A percentile compares a stretch with the other conserved stretches of the same genome.
Evolutionary conservation across 2,113 vertebrate genomes (phyloP).

Genomic region (Hystrix brachyura): DNA sequence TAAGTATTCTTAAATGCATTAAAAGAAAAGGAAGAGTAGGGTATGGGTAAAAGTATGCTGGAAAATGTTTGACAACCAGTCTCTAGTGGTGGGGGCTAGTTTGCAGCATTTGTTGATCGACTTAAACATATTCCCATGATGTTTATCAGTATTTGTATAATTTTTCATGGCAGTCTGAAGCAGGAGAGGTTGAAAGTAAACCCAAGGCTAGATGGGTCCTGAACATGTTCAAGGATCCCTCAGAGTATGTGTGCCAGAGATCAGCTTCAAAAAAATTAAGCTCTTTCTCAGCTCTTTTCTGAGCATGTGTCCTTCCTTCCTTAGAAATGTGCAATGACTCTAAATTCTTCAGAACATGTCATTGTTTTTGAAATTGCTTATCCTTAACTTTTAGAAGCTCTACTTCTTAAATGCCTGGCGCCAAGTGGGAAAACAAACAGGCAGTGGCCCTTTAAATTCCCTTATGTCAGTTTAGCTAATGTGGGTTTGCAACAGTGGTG

Average conservation of each 20-base stretch:
- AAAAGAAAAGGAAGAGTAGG: not conserved
- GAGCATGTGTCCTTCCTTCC: not conserved
- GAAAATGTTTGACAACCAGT: not conserved
- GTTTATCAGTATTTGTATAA: not conserved
- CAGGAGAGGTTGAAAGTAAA: not conserved
- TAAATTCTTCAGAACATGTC: not conserved
- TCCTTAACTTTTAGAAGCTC: not conserved
- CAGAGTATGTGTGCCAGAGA: not conserved
- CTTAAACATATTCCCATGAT: not conserved
- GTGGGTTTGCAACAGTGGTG: accelerated
- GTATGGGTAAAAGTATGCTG: too few species aligned
- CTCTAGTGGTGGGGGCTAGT: not conserved
- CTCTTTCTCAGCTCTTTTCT: not conserved
- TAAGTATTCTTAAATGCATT: too few species aligned
- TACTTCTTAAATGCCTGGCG: not conserved
- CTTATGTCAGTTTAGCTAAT: too few species aligned
- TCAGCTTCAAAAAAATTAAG: not conserved
- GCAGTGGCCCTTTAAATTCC: not conserved
- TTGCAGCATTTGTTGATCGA: not conserved
- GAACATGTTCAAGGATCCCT: not conserved
- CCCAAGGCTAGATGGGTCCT: not conserved
- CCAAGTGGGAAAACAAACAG: not conserved
- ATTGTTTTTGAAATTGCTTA: not conserved
- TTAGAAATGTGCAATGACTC: not conserved
- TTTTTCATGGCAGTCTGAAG: not conserved